Conservation (phyloP, 2,797 vertebrate genomes). For the Podarcis lilfordi region DNA sequence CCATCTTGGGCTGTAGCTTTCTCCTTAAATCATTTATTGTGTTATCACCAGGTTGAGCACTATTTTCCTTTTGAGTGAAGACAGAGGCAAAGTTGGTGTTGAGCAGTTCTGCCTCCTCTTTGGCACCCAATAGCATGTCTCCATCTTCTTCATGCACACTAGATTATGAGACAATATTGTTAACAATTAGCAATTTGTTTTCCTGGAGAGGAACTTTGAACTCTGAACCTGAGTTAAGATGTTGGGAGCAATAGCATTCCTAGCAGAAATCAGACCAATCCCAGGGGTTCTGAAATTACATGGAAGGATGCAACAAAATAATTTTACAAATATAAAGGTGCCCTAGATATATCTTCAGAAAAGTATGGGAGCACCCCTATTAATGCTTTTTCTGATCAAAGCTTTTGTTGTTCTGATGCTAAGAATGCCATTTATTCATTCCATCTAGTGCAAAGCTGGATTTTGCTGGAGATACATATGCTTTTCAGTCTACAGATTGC, state of each 20-base stretch:
- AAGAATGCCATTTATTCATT: constrained; percentile 41
- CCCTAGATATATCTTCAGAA: not conserved
- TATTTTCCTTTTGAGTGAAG: no score
- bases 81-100: no score
- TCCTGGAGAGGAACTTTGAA: not conserved
- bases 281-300: not conserved
- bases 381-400: not conserved
- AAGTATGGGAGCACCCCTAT: not conserved
- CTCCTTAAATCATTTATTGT: no score
- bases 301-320: not conserved
- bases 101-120: no score
- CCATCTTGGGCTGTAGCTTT: no score
- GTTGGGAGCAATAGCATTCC: not conserved
- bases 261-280: not conserved
- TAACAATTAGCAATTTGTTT: not conserved
- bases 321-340: not conserved
- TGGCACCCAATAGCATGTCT: no score
- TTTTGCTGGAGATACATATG: constrained; percentile 54
- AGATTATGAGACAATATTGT: not conserved
- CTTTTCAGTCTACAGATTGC: constrained; percentile 51
- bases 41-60: no score
- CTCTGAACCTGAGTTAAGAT: not conserved
- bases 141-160: no score
- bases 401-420: not conserved
- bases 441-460: constrained; percentile 29